Evolutionary conservation across 2,888 invertebrate species (phyloP).

Genomic region (Caenorhabditis imperialis): DNA sequence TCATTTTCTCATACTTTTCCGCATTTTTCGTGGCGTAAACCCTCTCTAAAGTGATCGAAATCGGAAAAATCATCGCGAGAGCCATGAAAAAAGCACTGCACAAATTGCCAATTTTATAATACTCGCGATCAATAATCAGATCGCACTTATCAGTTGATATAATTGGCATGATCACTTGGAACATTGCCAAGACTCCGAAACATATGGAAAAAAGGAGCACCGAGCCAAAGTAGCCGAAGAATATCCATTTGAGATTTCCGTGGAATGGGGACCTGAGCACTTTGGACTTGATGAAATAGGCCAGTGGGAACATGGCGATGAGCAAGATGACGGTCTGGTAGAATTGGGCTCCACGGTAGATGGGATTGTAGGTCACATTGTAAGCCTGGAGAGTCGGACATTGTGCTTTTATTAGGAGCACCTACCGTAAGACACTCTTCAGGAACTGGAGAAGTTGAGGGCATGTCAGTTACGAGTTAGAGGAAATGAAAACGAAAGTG

Average conservation of each 20-base stretch:
- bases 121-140: neutral
- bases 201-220: neutral
- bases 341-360: constrained; percentile 6
- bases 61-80: constrained; percentile 19
- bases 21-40: constrained; percentile 17
- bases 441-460: too few species aligned
- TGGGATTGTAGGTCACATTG: neutral
- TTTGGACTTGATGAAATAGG: constrained; percentile 11
- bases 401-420: too few species aligned
- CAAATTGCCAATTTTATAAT: neutral
- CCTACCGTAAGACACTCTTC: too few species aligned
- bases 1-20: constrained; percentile 16
- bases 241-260: constrained; percentile 22
- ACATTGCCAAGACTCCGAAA: neutral
- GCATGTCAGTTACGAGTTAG: too few species aligned
- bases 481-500: too few species aligned
- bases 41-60: constrained; percentile 25
- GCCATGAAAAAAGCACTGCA: constrained; percentile 11
- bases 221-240: constrained; percentile 11
- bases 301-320: neutral
- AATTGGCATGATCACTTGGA: neutral
- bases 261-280: constrained; percentile 5
- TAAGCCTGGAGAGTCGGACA: constrained; percentile 7
- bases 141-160: constrained; percentile 1
- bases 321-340: neutral